Evolutionary conservation across 2,888 invertebrate genomes (phyloP).

Genomic region (Sesia apiformis): DNA sequence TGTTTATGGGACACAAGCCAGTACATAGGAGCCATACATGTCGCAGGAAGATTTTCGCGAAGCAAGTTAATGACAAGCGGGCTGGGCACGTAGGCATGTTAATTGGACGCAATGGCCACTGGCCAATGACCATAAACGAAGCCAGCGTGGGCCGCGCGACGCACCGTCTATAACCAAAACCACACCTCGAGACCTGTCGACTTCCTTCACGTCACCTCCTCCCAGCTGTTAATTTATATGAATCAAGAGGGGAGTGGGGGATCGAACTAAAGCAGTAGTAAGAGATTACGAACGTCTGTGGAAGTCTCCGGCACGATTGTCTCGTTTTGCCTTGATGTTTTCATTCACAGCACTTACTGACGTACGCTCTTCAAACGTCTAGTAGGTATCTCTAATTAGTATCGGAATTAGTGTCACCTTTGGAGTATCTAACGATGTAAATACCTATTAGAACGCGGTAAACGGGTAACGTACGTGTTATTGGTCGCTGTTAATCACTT

Average conservation of each 20-base stretch:
- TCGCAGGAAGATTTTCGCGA: slow-evolving; percentile 57
- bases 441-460: no score
- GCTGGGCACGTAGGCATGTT: slow-evolving; percentile 67
- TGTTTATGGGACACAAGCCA: no score
- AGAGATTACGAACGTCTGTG: slow-evolving; percentile 22
- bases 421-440: background rate
- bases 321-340: slow-evolving; percentile 47
- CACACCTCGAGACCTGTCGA: slow-evolving; percentile 21
- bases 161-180: slow-evolving; percentile 47
- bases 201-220: slow-evolving; percentile 4
- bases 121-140: slow-evolving; percentile 57
- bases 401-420: background rate
- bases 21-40: slow-evolving; percentile 11
- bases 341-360: slow-evolving; percentile 64
- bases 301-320: slow-evolving; percentile 43
- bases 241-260: slow-evolving; percentile 20
- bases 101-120: slow-evolving; percentile 66
- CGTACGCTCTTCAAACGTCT: slow-evolving; percentile 11
- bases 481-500: background rate
- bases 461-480: no score
- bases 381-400: background rate
- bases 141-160: slow-evolving; percentile 58
- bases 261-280: slow-evolving; percentile 24
- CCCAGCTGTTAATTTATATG: background rate
- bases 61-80: slow-evolving; percentile 58